Evolutionary conservation across 37 sponge, comb jelly and placozoan genomes (phyloP), one percentile per base, ranked within the genome.

Genomic region (Beroe ovata): DNA sequence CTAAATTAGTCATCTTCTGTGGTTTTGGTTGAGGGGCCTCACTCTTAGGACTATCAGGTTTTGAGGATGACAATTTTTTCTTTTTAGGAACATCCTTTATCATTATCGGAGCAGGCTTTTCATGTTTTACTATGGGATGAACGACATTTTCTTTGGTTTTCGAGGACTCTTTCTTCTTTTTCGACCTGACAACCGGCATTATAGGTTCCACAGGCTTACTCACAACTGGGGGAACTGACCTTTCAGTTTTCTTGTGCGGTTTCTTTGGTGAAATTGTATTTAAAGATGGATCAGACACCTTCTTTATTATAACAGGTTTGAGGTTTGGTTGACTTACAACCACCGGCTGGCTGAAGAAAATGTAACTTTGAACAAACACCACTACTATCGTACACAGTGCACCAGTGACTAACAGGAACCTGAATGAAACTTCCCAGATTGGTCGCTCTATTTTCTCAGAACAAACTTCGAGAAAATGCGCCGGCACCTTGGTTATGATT

Each of bases 361-460:
- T 39, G 38, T 77, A 77, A 77, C 84, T 77, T 35, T 77, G 84
- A 19, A 77, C 84, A 39, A 77, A 77, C n/a, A 77, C 84, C 1
- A 77, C 84, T 11, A 77, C 84, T 4, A 77, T 77, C 4, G 38
- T 21, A 35, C 84, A 77, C n/a, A 77, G 54, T n/a, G 84, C 42
- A 20, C 84, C 84, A 16, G 84, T 77, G 16, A 77, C 36, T 1
- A 77, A 54, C 1, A 77, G 47, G 21, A 77, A 77, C 38, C 84
- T 8, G 54, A 77, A 77, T 11, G 84, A 77, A 42, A 77, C 84
- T 35, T 77, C 84, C 84, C 84, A 77, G 35, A 77, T 77, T 4
- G 84, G 84, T 23, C 54, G 26, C 84, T 77, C 54, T n/a, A 77
- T 39, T 21, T 39, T 71, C 20, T 39, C 84, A 6, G 54, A 23